Base-by-base conservation (phyloP, 2,113 vertebrate genomes). In the Okapia johnstoni region DNA sequence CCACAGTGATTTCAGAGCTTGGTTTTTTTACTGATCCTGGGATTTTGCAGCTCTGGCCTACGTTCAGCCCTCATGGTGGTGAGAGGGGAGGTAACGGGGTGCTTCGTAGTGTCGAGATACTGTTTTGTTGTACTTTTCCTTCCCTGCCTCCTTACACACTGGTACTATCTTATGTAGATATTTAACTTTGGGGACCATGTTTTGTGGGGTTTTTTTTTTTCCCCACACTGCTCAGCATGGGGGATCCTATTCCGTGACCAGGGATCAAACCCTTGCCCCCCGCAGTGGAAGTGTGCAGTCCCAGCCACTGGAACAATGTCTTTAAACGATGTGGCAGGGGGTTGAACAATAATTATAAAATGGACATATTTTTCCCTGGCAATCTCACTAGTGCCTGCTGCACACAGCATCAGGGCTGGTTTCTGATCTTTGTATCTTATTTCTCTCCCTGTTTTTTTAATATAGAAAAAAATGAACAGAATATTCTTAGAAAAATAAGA, bases 401-500 rank as follows among this genome's bases (percentile, higher is more conserved):
- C 21, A 52, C 23, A 58, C 40, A 21, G 10, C 11, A 46, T 88
- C 46, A 5, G 46, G 19, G 28, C 46, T 73, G 2, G 2, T 40
- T 90, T 90, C 36, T 58, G 43, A 80, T 80, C 60, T 86, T 50
- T 52, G 58, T 90, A 36, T 93, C 52, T 86, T 90, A 52, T 79
- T 52, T 80, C 28, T 57, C 16, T 58, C 15, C 13, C 40, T 58
- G 14, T 88, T 57, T 33, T 54, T 76, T 89, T 83, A 40, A 63
- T 61, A 58, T 26, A 83, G 28, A 40, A 30, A 93, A 93, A 60
- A 36, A 85, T 79, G 28, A 28, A 48, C 46, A 30, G 76, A 48
- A 19, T 89, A 50, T 93, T 89, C 48, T 85, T 85, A 58, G 77
- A 57, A 94, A 96, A 90, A 85, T 66, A 36, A 86, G 58, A 52